phyloP scores from a whole-genome alignment of 1,140 invertebrate genomes.

The Calosoma granatense region DNA sequence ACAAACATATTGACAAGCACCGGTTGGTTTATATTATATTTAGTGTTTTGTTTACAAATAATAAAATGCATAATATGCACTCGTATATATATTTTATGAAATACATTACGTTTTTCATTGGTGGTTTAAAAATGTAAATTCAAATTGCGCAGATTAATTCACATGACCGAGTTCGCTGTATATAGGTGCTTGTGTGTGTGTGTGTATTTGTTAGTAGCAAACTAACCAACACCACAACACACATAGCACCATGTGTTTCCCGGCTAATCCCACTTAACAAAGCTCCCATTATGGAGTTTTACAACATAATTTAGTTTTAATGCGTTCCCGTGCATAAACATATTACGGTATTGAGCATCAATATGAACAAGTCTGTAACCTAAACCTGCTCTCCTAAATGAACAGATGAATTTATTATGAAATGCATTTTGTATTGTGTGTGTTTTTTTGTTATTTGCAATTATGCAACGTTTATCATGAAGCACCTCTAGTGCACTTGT shows the following conservation, averaged over 20 bases:
- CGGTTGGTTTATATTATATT: not conserved
- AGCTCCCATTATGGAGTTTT: constrained; percentile 4
- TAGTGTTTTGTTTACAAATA: not conserved
- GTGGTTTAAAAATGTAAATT: not conserved
- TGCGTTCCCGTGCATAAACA: not conserved
- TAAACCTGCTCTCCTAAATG: not conserved
- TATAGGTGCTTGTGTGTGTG: not conserved
- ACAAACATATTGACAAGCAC: not conserved
- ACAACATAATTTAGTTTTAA: constrained; percentile 8
- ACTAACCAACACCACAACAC: too few species aligned
- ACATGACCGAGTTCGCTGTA: not conserved
- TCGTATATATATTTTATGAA: not conserved
- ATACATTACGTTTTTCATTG: not conserved
- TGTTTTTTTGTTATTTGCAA: not conserved
- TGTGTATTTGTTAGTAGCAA: too few species aligned
- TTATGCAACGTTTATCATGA: not conserved
- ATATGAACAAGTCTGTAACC: not conserved
- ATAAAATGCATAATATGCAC: not conserved
- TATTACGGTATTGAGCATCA: not conserved
- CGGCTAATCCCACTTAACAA: not conserved
- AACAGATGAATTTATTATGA: not conserved
- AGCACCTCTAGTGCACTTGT: not conserved
- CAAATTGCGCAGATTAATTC: not conserved
- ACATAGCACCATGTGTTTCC: not conserved
- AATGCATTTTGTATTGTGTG: not conserved